Evolutionary conservation across 2,113 vertebrate genomes (phyloP), one percentile per base, ranked within the genome.

Genomic region (Trachemys scripta): DNA sequence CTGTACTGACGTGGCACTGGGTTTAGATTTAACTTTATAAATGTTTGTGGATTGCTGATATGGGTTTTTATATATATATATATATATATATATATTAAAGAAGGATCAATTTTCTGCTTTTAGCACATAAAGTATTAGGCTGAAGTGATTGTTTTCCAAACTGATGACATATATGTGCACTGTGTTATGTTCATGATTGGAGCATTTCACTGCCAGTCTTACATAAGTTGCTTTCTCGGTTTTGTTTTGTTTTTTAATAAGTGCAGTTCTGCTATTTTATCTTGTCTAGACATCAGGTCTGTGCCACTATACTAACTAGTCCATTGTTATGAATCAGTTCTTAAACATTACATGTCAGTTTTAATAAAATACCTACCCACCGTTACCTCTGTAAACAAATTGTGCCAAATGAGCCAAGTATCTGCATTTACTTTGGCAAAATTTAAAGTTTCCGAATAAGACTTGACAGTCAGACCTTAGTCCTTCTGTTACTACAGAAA

Each of bases 221-320:
- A 38, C 91, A 92, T 91, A 93, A 95, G 96, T 96, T 94, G 92
- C 92, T 91, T 92, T 97, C 95, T 97, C 93, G 97, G 86, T 95
- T 94, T 97, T 97, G 93, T 96, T 96, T 42, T 85, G 53, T 54
- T 96, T 96, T 92, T 88, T 62, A 16, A 31, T 92, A 98, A 96
- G 91, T 94, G 5, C 29, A 78, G 62, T 84, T 85, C 50, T 97
- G 85, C 76, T 82, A 56, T 90, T 94, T 96, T 98, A 98, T 99
- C 98, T 99, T 98, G 98, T 98, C 98, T 99, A 98, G 99, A 98
- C 98, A 99, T 99, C 98, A 98, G 87, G 97, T 97, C 97, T 98
- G 81, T 97, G 92, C 72, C 90, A 81, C 75, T 95, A 80, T 97
- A 79, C 89, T 98, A 96, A 96, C 96, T 90, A 95, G 84, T 90